phyloP scores from a whole-genome alignment of 2,113 vertebrate genomes.

The Montifringilla adamsi region DNA sequence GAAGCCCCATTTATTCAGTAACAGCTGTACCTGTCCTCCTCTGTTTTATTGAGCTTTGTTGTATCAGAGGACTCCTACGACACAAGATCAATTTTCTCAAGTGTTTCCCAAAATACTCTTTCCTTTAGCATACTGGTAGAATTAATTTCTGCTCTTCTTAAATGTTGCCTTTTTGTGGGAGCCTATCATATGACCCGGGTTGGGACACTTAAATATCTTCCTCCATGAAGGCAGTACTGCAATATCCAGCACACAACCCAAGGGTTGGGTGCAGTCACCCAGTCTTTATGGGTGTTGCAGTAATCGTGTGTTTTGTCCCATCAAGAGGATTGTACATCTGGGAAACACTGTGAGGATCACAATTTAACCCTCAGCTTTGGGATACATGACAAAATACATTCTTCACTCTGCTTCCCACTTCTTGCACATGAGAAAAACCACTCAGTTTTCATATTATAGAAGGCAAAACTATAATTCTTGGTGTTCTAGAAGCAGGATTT shows the following conservation, averaged over 20 bases:
- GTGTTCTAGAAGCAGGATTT: background rate
- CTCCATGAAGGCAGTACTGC: background rate
- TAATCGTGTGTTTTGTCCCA: background rate
- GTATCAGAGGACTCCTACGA: background rate
- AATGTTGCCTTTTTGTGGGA: background rate
- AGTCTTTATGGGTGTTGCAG: background rate
- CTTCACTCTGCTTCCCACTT: background rate
- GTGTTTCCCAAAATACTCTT: background rate
- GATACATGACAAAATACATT: background rate
- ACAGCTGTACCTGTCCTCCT: background rate
- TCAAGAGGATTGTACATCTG: background rate
- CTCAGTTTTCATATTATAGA: background rate
- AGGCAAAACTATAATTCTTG: background rate
- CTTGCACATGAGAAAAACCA: background rate
- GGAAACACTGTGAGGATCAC: background rate
- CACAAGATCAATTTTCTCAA: background rate
- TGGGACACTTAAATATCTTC: background rate
- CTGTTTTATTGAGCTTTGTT: background rate
- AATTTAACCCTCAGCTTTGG: background rate
- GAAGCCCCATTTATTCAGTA: background rate
- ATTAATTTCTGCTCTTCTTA: background rate
- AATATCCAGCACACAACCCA: background rate
- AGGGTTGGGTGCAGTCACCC: background rate
- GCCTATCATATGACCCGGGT: rapidly evolving
- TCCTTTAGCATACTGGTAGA: background rate